Conservation (phyloP, 1,140 invertebrate genomes). For the Diploscapter pachys region DNA sequence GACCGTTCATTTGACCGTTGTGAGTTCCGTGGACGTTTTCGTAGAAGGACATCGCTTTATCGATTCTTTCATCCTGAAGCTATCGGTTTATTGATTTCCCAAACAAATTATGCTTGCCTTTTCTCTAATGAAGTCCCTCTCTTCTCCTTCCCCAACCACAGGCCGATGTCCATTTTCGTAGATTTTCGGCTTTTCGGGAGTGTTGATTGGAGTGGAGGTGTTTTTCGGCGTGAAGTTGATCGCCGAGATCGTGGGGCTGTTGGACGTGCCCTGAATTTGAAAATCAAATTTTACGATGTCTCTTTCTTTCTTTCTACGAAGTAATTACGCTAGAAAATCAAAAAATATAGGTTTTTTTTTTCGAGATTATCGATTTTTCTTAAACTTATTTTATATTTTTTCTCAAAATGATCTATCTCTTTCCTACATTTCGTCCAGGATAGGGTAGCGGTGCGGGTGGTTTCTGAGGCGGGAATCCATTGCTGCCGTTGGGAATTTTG, state of each 20-base stretch:
- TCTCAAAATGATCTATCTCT: background rate
- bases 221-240: constrained; percentile 21
- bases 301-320: too few relatives aligned
- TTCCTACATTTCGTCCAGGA: background rate
- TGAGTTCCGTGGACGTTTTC: constrained; percentile 29
- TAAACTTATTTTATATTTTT: background rate
- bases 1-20: background rate
- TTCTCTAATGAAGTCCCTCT: constrained; percentile 23
- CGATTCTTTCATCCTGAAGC: constrained; percentile 22
- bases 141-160: constrained; percentile 29
- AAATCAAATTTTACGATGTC: too few relatives aligned
- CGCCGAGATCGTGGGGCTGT: constrained; percentile 4
- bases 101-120: background rate
- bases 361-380: background rate
- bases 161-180: constrained; percentile 20
- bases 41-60: constrained; percentile 36
- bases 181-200: background rate
- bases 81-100: too few relatives aligned
- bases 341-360: too few relatives aligned
- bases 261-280: too few relatives aligned
- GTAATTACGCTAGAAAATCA: too few relatives aligned
- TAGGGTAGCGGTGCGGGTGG: background rate
- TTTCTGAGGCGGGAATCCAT: background rate
- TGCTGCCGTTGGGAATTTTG: background rate
- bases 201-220: constrained; percentile 29